Conservation (phyloP, 1,140 invertebrate species). For the Caerostris extrusa region DNA sequence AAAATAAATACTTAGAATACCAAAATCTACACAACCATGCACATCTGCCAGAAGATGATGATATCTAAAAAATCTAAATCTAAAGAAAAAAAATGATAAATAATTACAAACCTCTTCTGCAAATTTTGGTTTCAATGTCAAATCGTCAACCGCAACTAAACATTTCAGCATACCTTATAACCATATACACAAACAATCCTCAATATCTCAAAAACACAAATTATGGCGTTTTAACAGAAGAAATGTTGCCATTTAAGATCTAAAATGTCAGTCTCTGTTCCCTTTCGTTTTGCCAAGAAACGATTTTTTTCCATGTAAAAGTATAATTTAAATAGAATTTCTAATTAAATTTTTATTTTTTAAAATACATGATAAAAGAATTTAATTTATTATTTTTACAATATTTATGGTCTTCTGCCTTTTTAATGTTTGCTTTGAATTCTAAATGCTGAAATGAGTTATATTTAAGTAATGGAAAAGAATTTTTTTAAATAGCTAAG, state of each 20-base stretch:
- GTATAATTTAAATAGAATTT: too few species aligned
- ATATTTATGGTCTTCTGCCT: too few species aligned
- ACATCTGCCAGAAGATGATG: conserved; percentile 46
- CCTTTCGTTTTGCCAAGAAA: not conserved
- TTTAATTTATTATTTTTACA: too few species aligned
- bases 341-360: too few species aligned
- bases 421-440: too few species aligned
- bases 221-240: conserved; percentile 70
- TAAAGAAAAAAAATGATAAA: not conserved
- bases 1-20: not conserved
- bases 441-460: too few species aligned
- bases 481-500: too few species aligned
- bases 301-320: not conserved
- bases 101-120: conserved; percentile 46
- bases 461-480: too few species aligned
- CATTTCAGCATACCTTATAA: conserved; percentile 74
- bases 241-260: conserved; percentile 51
- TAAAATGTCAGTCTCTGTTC: not conserved
- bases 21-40: not conserved
- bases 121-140: conserved; percentile 57
- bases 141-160: conserved; percentile 69
- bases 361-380: too few species aligned
- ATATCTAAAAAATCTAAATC: not conserved
- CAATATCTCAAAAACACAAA: conserved; percentile 66
- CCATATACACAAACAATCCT: conserved; percentile 68